Conservation (phyloP, 2,797 vertebrate genomes). For the Sebastolobus alascanus region DNA sequence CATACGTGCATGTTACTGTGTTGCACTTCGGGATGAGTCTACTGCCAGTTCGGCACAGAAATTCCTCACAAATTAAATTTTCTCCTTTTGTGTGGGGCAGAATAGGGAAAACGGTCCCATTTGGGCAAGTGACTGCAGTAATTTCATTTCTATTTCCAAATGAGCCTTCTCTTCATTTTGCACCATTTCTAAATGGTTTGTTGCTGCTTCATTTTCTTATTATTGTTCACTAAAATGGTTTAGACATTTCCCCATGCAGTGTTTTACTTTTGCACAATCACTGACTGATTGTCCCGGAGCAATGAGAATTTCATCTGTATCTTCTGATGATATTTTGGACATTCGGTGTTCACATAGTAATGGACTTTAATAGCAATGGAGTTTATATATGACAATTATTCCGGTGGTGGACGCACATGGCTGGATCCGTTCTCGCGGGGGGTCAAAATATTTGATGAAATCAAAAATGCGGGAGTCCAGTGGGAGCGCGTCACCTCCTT, state of each 20-base stretch:
- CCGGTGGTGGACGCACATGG: constrained; percentile 55
- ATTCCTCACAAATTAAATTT: constrained; percentile 45
- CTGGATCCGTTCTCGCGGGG: constrained; percentile 35
- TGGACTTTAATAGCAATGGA: constrained; percentile 32
- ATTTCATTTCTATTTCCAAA: constrained; percentile 71
- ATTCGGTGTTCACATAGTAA: constrained; percentile 17
- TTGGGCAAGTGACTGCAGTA: constrained; percentile 54
- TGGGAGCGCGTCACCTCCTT: constrained; percentile 35
- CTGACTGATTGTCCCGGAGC: constrained; percentile 50
- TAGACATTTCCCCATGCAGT: constrained; percentile 42
- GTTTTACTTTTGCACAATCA: constrained; percentile 43
- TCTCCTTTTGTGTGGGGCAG: constrained; percentile 47
- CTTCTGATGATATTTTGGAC: constrained; percentile 26
- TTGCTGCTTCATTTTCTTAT: constrained; percentile 62
- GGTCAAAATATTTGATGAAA: constrained; percentile 55
- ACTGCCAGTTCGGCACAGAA: constrained; percentile 18
- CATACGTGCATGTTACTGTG: constrained; percentile 7
- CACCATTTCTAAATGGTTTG: constrained; percentile 47
- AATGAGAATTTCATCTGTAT: constrained; percentile 44
- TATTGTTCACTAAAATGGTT: constrained; percentile 59
- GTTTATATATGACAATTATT: constrained; percentile 54
- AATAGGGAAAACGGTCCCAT: constrained; percentile 47
- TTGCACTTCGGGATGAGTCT: constrained; percentile 15
- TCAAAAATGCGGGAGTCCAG: constrained; percentile 47
- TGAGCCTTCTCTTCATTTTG: constrained; percentile 66